Evolutionary conservation across 1,140 invertebrate species (phyloP).

Genomic region (Oppia nitens): DNA sequence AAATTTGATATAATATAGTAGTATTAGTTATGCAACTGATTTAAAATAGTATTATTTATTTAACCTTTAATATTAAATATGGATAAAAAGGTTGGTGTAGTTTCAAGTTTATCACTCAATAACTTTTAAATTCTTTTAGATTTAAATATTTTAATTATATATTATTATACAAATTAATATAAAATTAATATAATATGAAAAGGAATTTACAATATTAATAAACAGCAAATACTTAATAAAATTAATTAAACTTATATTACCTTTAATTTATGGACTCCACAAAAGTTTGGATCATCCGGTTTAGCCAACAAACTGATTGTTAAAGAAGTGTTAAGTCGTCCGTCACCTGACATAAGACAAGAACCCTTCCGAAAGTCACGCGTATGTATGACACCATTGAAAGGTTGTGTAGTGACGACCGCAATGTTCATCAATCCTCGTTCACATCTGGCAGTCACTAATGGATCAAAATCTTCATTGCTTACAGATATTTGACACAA

Average conservation of each 20-base stretch:
- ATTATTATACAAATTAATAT: too few species aligned
- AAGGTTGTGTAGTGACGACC: conserved; percentile 53
- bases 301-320: conserved; percentile 58
- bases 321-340: conserved; percentile 44
- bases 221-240: too few species aligned
- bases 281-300: conserved; percentile 56
- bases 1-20: too few species aligned
- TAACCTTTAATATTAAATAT: too few species aligned
- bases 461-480: neutral
- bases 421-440: conserved; percentile 67
- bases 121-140: too few species aligned
- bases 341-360: conserved; percentile 63
- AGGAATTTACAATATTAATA: too few species aligned
- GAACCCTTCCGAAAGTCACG: conserved; percentile 40
- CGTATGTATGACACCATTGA: conserved; percentile 50
- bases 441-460: conserved; percentile 70
- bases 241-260: conserved; percentile 10
- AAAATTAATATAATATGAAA: too few species aligned
- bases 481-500: neutral
- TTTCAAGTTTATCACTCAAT: too few species aligned
- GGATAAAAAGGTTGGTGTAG: too few species aligned
- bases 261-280: conserved; percentile 43
- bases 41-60: too few species aligned
- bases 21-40: too few species aligned
- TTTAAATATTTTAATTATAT: too few species aligned